Base-by-base conservation (phyloP, 2,797 vertebrate species). In the Gymnoscopelus microlampas region DNA sequence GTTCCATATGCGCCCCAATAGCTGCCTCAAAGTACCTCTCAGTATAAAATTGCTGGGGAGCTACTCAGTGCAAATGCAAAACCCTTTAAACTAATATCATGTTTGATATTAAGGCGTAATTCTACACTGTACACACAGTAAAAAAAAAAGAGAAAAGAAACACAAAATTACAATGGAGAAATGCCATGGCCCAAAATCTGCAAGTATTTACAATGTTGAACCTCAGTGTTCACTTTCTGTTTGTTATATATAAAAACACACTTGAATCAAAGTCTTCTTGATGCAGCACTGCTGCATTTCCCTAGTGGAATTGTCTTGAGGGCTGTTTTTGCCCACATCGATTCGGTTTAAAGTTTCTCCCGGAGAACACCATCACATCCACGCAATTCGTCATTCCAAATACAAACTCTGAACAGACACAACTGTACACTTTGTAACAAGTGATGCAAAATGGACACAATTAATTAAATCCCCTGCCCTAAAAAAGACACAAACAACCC, bases 91-190 rank as follows among this genome's bases (percentile, higher is more conserved):
- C 53, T 63, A 39, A 60, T 57, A 66, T 3, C 48, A 5, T 19
- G 29, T 66, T 76, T 82, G 60, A 79, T 76, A 73, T 76, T 84
- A 90, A 88, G 87, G 85, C 86, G 79, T 55, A 14, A 57, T 51
- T 63, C 35, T 23, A 19, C 9, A 44, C 10, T 67, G 63, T 66
- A 67, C 14, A 44, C 39, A 44, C 39, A 44, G 39, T 44, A 9
- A 8, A 8, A 10, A 44, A 50, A 68, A 61, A 19, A 59, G 32
- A 53, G 9, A 59, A 60, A 75, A 72, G 50, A 63, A 65, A 9
- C 4, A 39, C 32, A 29, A 14, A 54, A 11, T 19, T 23, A 23
- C 23, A 8, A 54, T 23, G 3, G 14, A 54, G 15, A 54, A 3
- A 12, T 13, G 54, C 23, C 12, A 10, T 32, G 23, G 23, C 60